Base-by-base conservation (phyloP, 2,888 invertebrate genomes). In the Trilocha varians region DNA sequence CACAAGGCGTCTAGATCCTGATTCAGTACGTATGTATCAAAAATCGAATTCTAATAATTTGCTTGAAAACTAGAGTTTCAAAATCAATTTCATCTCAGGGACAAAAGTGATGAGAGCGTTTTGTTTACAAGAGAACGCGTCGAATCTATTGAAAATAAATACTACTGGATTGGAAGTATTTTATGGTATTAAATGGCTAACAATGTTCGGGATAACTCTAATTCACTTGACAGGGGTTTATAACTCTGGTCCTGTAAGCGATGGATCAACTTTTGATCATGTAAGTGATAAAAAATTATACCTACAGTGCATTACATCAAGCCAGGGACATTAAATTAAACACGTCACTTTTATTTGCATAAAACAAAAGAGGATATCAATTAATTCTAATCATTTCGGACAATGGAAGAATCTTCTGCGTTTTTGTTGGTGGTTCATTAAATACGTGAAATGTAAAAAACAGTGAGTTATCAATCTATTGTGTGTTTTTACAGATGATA, bases 171-270 rank as follows among this genome's bases (percentile, higher is more conserved):
- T 88, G 11, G 79, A 79, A 42, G 75, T 88, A 3, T 60, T 90
- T n/a, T 88, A 89, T 57, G 90, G 90, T 0, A 78, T 90, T 17
- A 75, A 88, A 38, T 87, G 86, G 36, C 52, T 89, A 16, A 80
- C 88, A 0, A 89, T 89, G 45, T 78, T 87, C 44, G 70, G 88
- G 17, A 83, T 90, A 17, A 88, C 88, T 5, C 55, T 87, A 52
- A 87, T 84, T 35, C 90, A 90, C 61, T 77, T 88, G 40, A 75
- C 87, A 32, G 89, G 88, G 1, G 83, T 88, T 3, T 70, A 69
- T 35, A 82, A 87, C 36, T 70, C 87, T 0, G 88, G 88, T 0
- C 87, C 89, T 0, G 68, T 88, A 36, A 79, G 87, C 45, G 88
- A 90, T 55, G 88, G 88, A 36, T 66, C 84, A 43, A 77, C 73